phyloP scores from a whole-genome alignment of 1,140 invertebrate species.

The Heliconius congener region DNA sequence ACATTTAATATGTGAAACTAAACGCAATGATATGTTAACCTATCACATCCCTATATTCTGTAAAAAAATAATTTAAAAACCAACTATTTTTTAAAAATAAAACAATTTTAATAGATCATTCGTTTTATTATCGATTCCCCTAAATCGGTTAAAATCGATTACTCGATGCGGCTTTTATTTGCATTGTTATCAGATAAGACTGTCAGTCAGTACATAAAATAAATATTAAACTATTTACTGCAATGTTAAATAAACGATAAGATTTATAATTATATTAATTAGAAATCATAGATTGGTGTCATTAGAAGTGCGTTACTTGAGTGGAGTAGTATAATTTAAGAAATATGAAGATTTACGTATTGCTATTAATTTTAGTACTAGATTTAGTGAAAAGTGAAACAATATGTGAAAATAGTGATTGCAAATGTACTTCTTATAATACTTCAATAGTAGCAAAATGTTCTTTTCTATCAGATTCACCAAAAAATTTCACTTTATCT shows the following conservation, averaged over 20 bases:
- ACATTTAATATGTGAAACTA: too few species aligned
- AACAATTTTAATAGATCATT: neutral
- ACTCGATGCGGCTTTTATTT: neutral
- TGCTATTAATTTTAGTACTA: neutral
- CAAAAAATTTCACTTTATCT: constrained; percentile 27
- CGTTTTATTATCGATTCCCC: constrained; percentile 8
- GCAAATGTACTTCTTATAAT: neutral
- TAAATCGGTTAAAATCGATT: constrained; percentile 4
- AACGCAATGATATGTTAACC: too few species aligned
- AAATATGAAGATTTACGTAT: neutral
- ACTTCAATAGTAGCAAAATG: constrained; percentile 12
- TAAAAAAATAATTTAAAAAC: too few species aligned
- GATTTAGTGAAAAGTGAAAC: neutral
- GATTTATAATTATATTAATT: constrained; percentile 1
- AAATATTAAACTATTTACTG: neutral
- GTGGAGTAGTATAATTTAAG: neutral
- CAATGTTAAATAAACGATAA: constrained; percentile 4
- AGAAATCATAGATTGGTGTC: neutral
- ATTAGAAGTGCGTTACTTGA: neutral
- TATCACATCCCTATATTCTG: neutral
- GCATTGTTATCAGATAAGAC: neutral
- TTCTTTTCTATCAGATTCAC: constrained; percentile 14
- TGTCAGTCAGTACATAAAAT: neutral
- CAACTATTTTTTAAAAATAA: neutral
- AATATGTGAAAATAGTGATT: constrained; percentile 6